Evolutionary conservation across 2,888 invertebrate species (phyloP).

Genomic region (Drosophila ustulata): DNA sequence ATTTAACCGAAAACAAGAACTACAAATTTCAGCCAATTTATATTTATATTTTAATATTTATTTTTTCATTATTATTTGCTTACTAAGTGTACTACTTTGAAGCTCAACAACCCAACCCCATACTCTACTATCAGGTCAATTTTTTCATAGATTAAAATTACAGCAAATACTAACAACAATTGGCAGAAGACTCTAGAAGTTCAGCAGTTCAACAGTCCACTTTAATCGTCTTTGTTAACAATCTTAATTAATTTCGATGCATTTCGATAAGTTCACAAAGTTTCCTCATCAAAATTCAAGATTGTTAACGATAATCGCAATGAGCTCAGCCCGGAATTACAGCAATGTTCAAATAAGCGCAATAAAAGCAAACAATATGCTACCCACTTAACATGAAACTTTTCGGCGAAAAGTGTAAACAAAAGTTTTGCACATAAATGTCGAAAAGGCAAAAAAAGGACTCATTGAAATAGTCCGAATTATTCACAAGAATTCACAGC

Average conservation of each 20-base stretch:
- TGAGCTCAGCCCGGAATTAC: not conserved
- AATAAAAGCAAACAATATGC: conserved; percentile 1
- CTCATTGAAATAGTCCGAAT: conserved; percentile 1
- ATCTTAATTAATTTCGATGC: not conserved
- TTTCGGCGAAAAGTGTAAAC: not conserved
- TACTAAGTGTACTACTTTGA: too few relatives aligned
- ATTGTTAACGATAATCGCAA: not conserved
- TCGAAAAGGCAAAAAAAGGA: not conserved
- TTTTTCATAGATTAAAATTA: too few relatives aligned
- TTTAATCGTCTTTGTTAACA: not conserved
- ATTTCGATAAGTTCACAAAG: not conserved
- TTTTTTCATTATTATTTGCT: too few relatives aligned
- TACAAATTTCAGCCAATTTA: too few relatives aligned
- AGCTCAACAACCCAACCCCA: too few relatives aligned
- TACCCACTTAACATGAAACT: not conserved
- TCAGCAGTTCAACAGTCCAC: not conserved
- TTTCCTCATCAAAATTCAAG: not conserved
- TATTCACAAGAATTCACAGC: conserved; percentile 3
- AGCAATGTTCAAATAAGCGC: not conserved
- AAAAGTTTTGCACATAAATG: conserved; percentile 1
- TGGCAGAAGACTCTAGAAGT: not conserved
- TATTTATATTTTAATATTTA: too few relatives aligned
- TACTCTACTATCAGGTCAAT: too few relatives aligned
- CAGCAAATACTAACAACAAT: not conserved
- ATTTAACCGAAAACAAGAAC: too few relatives aligned